Base-by-base conservation (phyloP, 1,140 invertebrate genomes). In the Eumeta japonica region DNA sequence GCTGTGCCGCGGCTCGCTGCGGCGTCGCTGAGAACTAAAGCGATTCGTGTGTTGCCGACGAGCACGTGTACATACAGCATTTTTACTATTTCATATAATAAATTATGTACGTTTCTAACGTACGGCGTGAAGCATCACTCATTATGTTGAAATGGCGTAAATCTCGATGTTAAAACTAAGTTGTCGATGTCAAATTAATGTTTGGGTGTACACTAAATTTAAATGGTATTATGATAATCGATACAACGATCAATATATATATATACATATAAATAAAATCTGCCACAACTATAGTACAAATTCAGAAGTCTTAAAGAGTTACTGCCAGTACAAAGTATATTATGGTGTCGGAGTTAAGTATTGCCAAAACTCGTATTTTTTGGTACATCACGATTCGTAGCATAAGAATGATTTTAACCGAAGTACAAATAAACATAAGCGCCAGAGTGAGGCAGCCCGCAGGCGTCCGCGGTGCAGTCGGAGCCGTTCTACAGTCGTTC, bases 251-350 rank as follows among this genome's bases (percentile, higher is more conserved):
- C 68, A 76, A 61, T 76, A 72, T 76, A 77, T 70, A 76, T 75
- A 76, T 68, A 5, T 24, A 24, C 20, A n/a, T 24, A 24, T 24
- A 24, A 24, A 63, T 43, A 57, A 9, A 7, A 57, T 50, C 40
- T 57, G 52, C 50, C 60, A 56, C 49, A 71, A 71, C 68, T 70
- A 76, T 60, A 77, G 75, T 77, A 77, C 74, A 76, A 76, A 76
- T 68, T 65, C 52, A 50, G 55, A 70, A 64, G 62, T 74, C 63
- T 73, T 63, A 65, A 62, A 62, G 43, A 48, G 50, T 62, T 67
- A 75, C 52, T 67, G 58, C 60, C 68, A 76, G 71, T 75, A 75
- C 72, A 75, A 77, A 76, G 70, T 67, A 62, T 47, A 60, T 56
- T 47, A 60, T 56, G 50, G 49, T 64, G 61, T 62, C 48, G 59